A percentile compares a stretch with the other conserved stretches of the same genome.
phyloP scores from a whole-genome alignment of 2,113 vertebrate species.

The Malurus elegans region DNA sequence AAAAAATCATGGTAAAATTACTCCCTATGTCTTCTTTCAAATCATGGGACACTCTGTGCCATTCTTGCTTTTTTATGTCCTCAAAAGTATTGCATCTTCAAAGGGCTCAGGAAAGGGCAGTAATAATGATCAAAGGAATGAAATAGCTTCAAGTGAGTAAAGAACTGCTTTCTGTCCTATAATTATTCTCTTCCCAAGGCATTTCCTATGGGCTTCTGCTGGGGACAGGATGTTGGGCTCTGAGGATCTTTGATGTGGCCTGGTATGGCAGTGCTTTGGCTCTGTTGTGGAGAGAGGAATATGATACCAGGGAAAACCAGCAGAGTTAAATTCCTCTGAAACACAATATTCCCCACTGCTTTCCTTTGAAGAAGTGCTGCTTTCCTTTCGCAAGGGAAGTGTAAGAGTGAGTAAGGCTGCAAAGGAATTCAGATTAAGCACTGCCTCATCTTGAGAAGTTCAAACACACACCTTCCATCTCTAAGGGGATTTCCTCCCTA shows the following conservation, averaged over 20 bases:
- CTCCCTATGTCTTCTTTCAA: not conserved
- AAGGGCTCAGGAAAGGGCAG: not conserved
- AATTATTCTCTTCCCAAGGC: not conserved
- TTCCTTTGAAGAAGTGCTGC: not conserved
- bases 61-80: not conserved
- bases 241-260: conserved; percentile 9
- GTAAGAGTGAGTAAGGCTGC: not conserved
- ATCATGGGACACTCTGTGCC: too few species aligned
- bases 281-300: not conserved
- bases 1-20: not conserved
- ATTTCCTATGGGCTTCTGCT: not conserved
- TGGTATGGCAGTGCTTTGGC: not conserved
- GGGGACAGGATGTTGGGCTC: not conserved
- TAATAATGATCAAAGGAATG: not conserved
- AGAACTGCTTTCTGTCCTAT: not conserved
- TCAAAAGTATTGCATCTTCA: not conserved
- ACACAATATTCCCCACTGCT: not conserved
- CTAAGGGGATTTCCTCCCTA: conserved; percentile 8
- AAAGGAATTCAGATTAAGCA: not conserved
- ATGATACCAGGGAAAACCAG: not conserved
- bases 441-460: not conserved
- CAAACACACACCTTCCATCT: not conserved
- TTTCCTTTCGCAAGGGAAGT: not conserved
- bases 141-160: not conserved
- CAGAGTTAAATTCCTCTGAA: not conserved